Evolutionary conservation across 2,113 vertebrate genomes (phyloP).

Genomic region (Misgurnus anguillicaudatus): DNA sequence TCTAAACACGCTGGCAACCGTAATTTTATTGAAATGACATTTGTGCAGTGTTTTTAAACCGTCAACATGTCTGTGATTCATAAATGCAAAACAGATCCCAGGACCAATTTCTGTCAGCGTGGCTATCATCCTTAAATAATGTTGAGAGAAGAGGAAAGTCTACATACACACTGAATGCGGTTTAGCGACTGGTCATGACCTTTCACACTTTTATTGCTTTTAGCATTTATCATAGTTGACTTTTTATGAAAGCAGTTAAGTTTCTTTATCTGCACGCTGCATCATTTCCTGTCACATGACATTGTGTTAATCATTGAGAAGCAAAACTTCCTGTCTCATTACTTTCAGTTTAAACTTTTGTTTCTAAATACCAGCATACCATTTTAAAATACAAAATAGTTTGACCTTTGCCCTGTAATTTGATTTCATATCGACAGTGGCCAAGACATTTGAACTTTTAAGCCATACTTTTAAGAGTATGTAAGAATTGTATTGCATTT

Average conservation of each 20-base stretch:
- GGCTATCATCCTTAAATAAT: neutral
- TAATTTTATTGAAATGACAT: neutral
- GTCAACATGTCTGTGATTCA: neutral
- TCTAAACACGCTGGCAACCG: neutral
- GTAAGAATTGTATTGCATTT: too few species aligned
- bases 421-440: too few species aligned
- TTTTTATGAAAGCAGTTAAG: conserved; percentile 23
- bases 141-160: neutral
- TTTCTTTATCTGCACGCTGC: conserved; percentile 58
- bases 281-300: conserved; percentile 61
- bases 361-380: neutral
- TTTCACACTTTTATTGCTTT: neutral
- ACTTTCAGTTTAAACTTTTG: neutral
- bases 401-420: neutral
- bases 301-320: conserved; percentile 58
- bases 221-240: conserved; percentile 4
- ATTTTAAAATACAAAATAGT: neutral
- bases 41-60: neutral
- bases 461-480: too few species aligned
- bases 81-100: neutral
- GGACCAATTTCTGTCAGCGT: neutral
- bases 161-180: too few species aligned
- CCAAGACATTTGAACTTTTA: too few species aligned
- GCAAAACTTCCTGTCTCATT: conserved; percentile 61
- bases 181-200: neutral